Base-by-base conservation (phyloP, 1,140 invertebrate genomes). In the Gerris buenoi region DNA sequence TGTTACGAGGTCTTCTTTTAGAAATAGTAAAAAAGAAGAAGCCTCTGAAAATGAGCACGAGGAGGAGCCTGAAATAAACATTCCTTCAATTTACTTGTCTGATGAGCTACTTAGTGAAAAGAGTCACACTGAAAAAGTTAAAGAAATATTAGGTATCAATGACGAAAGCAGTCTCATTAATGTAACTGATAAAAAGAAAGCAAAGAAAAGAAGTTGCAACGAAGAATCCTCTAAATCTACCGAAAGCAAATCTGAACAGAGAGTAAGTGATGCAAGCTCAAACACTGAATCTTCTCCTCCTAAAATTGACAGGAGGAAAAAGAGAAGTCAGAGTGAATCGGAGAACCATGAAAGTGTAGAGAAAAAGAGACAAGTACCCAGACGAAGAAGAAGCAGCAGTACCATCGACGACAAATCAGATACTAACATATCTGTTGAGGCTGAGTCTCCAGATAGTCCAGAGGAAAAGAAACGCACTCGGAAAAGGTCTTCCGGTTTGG, bases 11-110 rank as follows among this genome's bases (percentile, higher is more conserved):
- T 25, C 64, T 15, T 57, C 27, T 22, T 59, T 60, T 14, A 62
- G 66, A 33, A 23, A 26, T 25, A 22, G 59, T 25, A 67, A 67
- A 67, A 67, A 57, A 67, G 58, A 60, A 60, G 58, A 60, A 22
- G 3, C 58, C 5, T 60, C 58, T 13, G 58, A 60, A 60, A 15
- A 15, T 26, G 25, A 18, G 26, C 25, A 3, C 10, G 27, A 26
- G 27, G 15, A 26, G 5, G 56, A 22, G 25, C n/a, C 27, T 61
- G 60, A 13, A 66, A 14, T 69, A 66, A 66, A 68, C 65, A 29
- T 62, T 57, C 23, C 23, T 22, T 56, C 63, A 57, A 46, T 66
- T 69, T 66, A 72, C 70, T 68, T 71, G 28, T 72, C 72, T 46
- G 75, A 60, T 22, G 58, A 60, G 23, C 23, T 60, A 15, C 23